Base-by-base conservation (phyloP, 2,888 invertebrate species). In the Lydus trimaculatus region DNA sequence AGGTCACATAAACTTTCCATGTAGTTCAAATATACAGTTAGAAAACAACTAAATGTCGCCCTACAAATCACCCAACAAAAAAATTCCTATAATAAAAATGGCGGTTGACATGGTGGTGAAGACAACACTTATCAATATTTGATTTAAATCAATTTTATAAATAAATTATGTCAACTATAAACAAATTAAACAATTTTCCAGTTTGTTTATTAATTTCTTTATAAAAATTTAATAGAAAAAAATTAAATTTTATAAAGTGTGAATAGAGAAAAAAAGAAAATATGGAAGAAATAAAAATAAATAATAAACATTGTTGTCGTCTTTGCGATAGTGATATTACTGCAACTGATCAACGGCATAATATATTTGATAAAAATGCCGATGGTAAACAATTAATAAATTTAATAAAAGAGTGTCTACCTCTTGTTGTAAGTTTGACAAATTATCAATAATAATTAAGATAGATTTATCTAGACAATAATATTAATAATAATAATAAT, bases 331-430 rank as follows among this genome's bases (percentile, higher is more conserved):
- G 79, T 71, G 76, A 75, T 76, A 48, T 25, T 25, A 52, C 23
- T 25, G 75, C 73, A 59, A 75, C 75, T 56, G 79, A 78, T 65
- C 79, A 82, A 74, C 81, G 83, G 82, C 80, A 80, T 71, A 83
- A 80, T 76, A 79, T 85, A 75, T 85, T 85, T 75, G 82, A 83
- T 61, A 84, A 84, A 75, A 84, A 81, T 72, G 80, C 79, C 43
- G 80, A 81, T 70, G 84, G 85, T 64, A 79, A 80, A 73, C 82
- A 85, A 76, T 80, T 85, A 60, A 75, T 85, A 31, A 81, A 84
- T 63, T 69, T 85, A 31, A 84, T 85, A 66, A 84, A 83, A 73
- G 83, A 85, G 66, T 84, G 81, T 73, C 73, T 85, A 61, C 83
- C 83, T 48, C 79, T 85, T 61, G 76, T 84, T 65, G 85, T 85